Evolutionary conservation across 2,888 invertebrate species (phyloP), one percentile per base, ranked within the genome.

Genomic region (Myopa tessellatipennis): DNA sequence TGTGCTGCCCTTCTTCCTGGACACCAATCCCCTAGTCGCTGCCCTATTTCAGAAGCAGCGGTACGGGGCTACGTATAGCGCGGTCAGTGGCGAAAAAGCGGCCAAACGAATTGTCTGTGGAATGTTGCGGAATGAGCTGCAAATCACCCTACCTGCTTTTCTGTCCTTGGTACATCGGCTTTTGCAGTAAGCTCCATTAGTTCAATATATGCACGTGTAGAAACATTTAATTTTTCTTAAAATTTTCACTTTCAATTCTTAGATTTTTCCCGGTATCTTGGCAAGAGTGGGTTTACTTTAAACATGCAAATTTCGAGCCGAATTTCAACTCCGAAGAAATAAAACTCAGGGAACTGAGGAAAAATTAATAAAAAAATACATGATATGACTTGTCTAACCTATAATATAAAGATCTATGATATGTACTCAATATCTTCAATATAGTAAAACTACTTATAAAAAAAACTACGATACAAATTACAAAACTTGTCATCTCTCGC

Each of bases 1-100:
- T 6, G 84, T 86, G 0, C 84, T 86, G 79, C 90, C 90, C 4
- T 84, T 81, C 68, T 89, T 90, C 77, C 81, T 90, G 18, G 72
- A 80, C 14, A 85, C 88, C 8, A 85, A 84, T 63, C 69, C 76
- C 0, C 69, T 63, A 0, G 70, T 83, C 6, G 26, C 4, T 0
- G 58, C 81, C 0, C 0, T 83, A 0, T 5, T 26, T 0, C 10
- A 45, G 0, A n/a, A 65, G 1, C 0, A 50, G 0, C 14, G 77
- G 0, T 0, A 78, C 0, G 2, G 5, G 12, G 0, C 12, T 0
- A 0, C 80, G 0, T 84, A 83, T 77, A 83, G 85, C 0, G 18
- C 79, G 74, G 74, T 85, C n/a, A 78, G 70, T 8, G 83, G 82
- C 4, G 78, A 78, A 40, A 76, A 76, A 6, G 83, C 82, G 0